phyloP scores from a whole-genome alignment of 1,140 invertebrate species.

The Panulirus ornatus region DNA sequence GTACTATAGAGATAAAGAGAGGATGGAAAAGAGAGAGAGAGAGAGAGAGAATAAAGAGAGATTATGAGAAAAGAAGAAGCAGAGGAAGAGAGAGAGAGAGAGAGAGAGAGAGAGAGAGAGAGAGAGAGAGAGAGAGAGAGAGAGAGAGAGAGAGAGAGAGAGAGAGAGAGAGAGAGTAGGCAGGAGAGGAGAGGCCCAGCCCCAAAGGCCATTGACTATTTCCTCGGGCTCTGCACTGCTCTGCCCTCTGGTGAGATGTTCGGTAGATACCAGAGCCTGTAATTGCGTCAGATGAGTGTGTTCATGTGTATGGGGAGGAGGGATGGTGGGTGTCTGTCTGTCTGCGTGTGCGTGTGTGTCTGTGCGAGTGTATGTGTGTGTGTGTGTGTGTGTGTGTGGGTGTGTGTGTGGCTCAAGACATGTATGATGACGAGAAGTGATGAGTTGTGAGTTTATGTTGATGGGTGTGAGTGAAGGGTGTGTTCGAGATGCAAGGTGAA shows the following conservation, averaged over 20 bases:
- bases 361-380: not conserved
- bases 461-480: too few relatives aligned
- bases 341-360: not conserved
- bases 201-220: conserved; percentile 4
- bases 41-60: not conserved
- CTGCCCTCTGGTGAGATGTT: conserved; percentile 23
- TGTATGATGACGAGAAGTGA: not conserved
- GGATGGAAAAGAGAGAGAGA: not conserved
- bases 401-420: not conserved
- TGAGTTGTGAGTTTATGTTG: not conserved
- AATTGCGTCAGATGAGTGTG: not conserved
- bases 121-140: conserved; percentile 15
- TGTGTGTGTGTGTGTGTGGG: not conserved
- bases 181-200: conserved; percentile 5
- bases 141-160: conserved; percentile 29
- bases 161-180: conserved; percentile 21
- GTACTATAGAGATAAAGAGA: not conserved
- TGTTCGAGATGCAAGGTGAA: too few relatives aligned
- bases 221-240: conserved; percentile 27
- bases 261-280: conserved; percentile 1
- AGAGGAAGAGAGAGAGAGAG: not conserved
- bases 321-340: not conserved
- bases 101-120: not conserved
- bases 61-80: not conserved
- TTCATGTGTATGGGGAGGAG: not conserved